phyloP scores from a whole-genome alignment of 2,797 vertebrate species.

The Pampus argenteus region DNA sequence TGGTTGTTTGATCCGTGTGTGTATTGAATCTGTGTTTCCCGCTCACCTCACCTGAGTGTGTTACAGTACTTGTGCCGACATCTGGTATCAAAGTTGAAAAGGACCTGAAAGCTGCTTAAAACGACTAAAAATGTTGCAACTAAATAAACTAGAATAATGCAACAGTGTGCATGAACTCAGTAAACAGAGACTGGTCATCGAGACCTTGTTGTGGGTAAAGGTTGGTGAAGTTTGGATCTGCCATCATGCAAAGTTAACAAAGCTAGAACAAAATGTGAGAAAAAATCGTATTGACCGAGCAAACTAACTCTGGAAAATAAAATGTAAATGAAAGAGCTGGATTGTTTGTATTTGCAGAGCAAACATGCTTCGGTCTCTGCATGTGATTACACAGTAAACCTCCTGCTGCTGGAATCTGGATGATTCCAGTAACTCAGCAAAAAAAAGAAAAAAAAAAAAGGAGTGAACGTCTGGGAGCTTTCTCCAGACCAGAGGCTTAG shows the following conservation, averaged over 20 bases:
- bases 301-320: background rate
- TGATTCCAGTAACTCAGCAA: background rate
- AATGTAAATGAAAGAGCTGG: constrained; percentile 10
- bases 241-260: background rate
- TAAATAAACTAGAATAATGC: background rate
- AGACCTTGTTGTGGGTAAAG: background rate
- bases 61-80: background rate
- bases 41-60: too few relatives aligned
- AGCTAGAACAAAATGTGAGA: background rate
- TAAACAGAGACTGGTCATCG: background rate
- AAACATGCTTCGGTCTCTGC: background rate
- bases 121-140: background rate
- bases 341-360: constrained; percentile 28
- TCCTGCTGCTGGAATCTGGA: constrained; percentile 14
- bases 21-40: too few relatives aligned
- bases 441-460: constrained; percentile 4
- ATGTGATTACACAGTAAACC: constrained; percentile 10
- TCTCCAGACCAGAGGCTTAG: constrained; percentile 18
- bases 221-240: background rate
- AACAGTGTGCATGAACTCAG: background rate
- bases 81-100: background rate
- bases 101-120: background rate
- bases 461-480: background rate
- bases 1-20: background rate
- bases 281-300: background rate